A percentile compares a stretch with the other conserved stretches of the same genome.
These are phyloP conservation scores for Poeciliopsis presidionis DNA, from an alignment of 2,797 vertebrate genomes.

Conservation along the genomic window DNA sequence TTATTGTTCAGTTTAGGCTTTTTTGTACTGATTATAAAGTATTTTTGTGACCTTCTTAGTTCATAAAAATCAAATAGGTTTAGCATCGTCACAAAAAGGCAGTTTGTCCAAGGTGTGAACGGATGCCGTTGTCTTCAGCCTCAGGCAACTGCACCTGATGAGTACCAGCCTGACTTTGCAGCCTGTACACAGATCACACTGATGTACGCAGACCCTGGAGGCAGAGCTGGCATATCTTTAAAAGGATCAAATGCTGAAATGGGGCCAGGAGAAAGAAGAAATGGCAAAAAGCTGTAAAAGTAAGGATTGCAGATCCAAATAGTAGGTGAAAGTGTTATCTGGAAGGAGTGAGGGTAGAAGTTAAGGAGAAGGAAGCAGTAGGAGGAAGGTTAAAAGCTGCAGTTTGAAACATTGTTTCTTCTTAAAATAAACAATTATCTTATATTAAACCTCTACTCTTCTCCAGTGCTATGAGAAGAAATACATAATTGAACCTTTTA, in stretches of 20 bases:
- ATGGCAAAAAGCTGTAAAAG: conserved; percentile 37
- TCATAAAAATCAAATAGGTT: conserved; percentile 56
- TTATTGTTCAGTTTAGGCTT: conserved; percentile 17
- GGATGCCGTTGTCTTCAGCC: conserved; percentile 68
- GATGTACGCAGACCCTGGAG: conserved; percentile 65
- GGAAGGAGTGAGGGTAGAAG: conserved; percentile 8
- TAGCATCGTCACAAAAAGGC: conserved; percentile 51
- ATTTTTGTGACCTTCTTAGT: conserved; percentile 40
- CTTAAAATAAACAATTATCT: conserved; percentile 25
- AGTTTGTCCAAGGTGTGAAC: conserved; percentile 59
- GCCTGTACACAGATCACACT: conserved; percentile 68
- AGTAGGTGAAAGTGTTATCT: conserved; percentile 22
- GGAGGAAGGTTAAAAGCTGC: conserved; percentile 15
- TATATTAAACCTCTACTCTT: conserved; percentile 10
- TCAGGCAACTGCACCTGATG: conserved; percentile 67
- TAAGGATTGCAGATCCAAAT: conserved; percentile 29
- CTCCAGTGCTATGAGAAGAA: background rate
- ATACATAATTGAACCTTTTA: conserved; percentile 6
- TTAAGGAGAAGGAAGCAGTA: background rate
- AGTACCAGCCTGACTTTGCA: conserved; percentile 69
- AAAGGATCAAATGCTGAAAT: conserved; percentile 73
- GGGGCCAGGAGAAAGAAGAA: conserved; percentile 52
- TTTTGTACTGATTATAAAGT: conserved; percentile 25
- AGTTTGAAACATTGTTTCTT: conserved; percentile 3
- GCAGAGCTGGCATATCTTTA: conserved; percentile 69